Evolutionary conservation across 2,888 invertebrate species (phyloP), one percentile per base, ranked within the genome.

Genomic region (Fissipunctia ypsillon): DNA sequence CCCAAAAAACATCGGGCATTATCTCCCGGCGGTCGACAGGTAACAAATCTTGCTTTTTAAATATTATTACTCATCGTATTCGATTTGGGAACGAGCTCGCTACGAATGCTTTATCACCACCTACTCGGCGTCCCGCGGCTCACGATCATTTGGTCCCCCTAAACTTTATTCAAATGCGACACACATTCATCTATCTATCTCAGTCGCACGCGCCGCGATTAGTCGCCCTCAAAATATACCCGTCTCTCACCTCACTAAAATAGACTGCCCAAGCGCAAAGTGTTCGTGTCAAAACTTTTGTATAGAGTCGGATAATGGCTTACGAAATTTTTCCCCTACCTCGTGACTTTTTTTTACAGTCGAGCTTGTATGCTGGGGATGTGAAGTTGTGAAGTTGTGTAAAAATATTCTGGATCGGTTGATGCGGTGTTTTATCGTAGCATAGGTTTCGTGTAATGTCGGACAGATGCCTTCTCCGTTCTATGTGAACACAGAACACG

Each of bases 21-120:
- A 95, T 95, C 95, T 95, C 90, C 89, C 89, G 90, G 89, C 94
- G 94, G 94, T 91, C 93, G 95, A 95, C 96, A 96, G 96, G 96
- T 95, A 96, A 95, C 95, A 96, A 96, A 95, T 96, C 96, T 95
- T 94, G 93, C 94, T 95, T 96, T 95, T 95, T 95, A 95, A 95
- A 96, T 95, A 96, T 94, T 95, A 95, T 95, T 96, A 96, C 95
- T 96, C 96, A 96, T 95, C 96, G 96, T 90, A 94, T 95, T 95
- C 94, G 95, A 95, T 95, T 95, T 95, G 94, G 95, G 94, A 95
- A 92, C 94, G 93, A 92, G 93, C 94, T 92, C 92, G 92, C 95
- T 95, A 94, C 95, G 95, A 94, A 96, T 96, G 95, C 95, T 96
- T 96, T 96, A 96, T 95, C 95, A 95, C 96, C 96, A 96, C 96